A percentile compares a stretch with the other conserved stretches of the same genome.
phyloP scores from a whole-genome alignment of 2,113 vertebrate genomes.

The Eclectus roratus region DNA sequence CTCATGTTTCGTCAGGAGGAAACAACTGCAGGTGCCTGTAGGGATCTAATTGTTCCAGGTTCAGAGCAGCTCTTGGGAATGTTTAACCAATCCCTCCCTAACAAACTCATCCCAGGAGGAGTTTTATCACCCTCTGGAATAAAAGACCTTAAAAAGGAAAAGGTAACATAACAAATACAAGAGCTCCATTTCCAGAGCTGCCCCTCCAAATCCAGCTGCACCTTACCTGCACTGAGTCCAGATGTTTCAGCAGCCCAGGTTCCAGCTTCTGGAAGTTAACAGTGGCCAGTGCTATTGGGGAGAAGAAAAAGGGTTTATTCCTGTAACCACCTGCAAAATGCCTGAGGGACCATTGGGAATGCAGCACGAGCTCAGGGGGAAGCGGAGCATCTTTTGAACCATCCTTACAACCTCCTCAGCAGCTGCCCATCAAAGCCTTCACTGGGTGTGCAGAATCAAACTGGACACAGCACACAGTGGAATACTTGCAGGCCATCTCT shows the following conservation, averaged over 20 bases:
- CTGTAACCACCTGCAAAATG: not conserved
- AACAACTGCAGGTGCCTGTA: not conserved
- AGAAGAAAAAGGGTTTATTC: not conserved
- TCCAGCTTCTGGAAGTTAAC: constrained; percentile 89
- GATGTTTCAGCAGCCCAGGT: constrained; percentile 71
- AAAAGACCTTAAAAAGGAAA: not conserved
- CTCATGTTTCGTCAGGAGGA: constrained; percentile 1
- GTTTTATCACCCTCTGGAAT: not conserved
- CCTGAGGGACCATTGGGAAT: not conserved
- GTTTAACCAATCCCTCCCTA: not conserved
- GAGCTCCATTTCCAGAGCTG: not conserved
- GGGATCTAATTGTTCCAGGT: not conserved
- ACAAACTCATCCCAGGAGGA: not conserved
- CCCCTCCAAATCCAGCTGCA: not conserved
- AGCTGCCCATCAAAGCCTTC: not conserved
- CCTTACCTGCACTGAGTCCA: constrained; percentile 80
- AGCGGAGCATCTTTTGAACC: not conserved
- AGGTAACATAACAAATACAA: not conserved
- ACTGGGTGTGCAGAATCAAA: not conserved
- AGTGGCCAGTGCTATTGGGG: constrained; percentile 77
- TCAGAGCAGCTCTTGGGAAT: not conserved
- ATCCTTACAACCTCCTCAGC: not conserved
- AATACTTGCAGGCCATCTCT: not conserved
- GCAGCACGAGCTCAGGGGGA: not conserved
- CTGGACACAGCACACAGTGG: not conserved